Percentiles rank a stretch among this genome's conserved stretches.
Conservation (phyloP, 2,113 vertebrate species). For the Alethe castanea region DNA sequence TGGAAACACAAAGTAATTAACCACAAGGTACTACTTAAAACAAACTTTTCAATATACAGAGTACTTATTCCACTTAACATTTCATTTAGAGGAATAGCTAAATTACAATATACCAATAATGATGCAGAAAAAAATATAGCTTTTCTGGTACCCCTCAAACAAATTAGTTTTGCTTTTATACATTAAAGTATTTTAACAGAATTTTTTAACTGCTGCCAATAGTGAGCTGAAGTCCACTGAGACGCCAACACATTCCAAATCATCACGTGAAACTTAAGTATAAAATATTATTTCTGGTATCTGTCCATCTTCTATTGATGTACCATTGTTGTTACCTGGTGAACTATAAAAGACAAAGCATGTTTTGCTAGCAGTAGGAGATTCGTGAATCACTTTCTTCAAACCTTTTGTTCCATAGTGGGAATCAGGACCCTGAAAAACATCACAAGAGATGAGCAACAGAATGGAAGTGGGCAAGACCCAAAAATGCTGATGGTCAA, state of each 20-base stretch:
- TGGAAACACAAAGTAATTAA: conserved; percentile 32
- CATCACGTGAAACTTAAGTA: conserved; percentile 71
- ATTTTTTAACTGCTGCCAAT: conserved; percentile 12
- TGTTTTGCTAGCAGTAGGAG: conserved; percentile 85
- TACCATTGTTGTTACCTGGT: conserved; percentile 94
- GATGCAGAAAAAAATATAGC: neutral
- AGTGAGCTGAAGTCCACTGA: conserved; percentile 9
- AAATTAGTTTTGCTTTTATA: conserved; percentile 38
- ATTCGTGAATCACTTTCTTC: conserved; percentile 89
- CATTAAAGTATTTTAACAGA: conserved; percentile 33
- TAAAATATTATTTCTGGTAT: conserved; percentile 98
- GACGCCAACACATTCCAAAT: neutral
- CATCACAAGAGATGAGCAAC: neutral
- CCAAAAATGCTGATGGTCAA: neutral
- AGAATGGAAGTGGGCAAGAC: neutral
- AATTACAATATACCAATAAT: neutral
- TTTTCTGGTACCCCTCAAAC: conserved; percentile 35
- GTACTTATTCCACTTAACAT: neutral
- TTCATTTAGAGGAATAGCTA: conserved; percentile 41
- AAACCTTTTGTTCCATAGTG: conserved; percentile 94
- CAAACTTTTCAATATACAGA: conserved; percentile 6
- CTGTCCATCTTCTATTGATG: conserved; percentile 93
- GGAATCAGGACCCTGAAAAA: conserved; percentile 88
- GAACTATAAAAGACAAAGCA: conserved; percentile 92
- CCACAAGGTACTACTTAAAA: conserved; percentile 17